Base-by-base conservation (phyloP, 2,888 invertebrate species). In the Cosmia pyralina region DNA sequence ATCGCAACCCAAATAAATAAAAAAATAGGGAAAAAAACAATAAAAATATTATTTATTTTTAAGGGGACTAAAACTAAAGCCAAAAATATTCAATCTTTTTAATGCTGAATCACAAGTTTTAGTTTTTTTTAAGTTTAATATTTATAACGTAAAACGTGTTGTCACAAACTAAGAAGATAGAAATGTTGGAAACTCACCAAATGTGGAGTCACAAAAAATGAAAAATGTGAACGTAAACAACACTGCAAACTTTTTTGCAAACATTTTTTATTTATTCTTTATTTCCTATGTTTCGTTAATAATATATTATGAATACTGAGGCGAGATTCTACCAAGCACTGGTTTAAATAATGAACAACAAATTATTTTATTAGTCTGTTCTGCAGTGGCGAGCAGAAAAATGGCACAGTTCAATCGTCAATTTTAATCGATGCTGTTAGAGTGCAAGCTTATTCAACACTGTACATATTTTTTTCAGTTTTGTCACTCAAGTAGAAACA, bases 161-260 rank as follows among this genome's bases (percentile, higher is more conserved):
- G 55, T 68, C 48, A 44, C 17, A 67, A 75, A 66, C n/a, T 46
- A 22, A 57, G 3, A 22, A 4, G 38, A 38, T 4, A 4, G 4
- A 70, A 77, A 69, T 58, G 1, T 66, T 77, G 66, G 48, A 75
- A 68, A 75, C 82, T 88, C 69, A 87, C 88, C 87, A 85, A 86
- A 84, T 38, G 67, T 15, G 3, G 78, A 46, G 19, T 88, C 81
- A 66, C 78, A 74, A 74, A 79, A 77, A 59, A 76, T 50, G 0
- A 82, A 69, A 68, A 83, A 59, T n/a, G 75, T 52, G 10, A 75
- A 79, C 38, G 67, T 63, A 72, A 86, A 86, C 1, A 83, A 70
- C 38, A 77, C 57, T 17, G 60, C 15, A 10, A 65, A 34, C 11
- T 69, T 79, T 78, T 72, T 79, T n/a, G 63, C 19, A 50, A 72